Evolutionary conservation across 2,113 vertebrate species (phyloP).

Genomic region (Daboia siamensis): DNA sequence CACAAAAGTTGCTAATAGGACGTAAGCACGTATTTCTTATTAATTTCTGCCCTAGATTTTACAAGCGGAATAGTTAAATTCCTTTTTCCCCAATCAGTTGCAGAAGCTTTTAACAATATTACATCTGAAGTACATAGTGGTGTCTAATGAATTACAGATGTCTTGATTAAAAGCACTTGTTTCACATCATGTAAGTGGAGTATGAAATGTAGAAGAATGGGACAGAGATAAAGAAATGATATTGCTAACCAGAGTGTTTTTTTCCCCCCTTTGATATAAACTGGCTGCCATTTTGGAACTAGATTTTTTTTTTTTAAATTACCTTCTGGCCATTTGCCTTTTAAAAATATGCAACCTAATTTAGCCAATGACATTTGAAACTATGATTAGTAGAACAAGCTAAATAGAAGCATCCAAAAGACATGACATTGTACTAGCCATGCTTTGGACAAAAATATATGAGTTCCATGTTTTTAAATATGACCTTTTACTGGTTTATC

Average conservation of each 20-base stretch:
- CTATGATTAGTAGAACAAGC: too few species aligned
- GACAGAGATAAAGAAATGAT: not conserved
- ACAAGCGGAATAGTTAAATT: conserved; percentile 44
- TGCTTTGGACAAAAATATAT: too few species aligned
- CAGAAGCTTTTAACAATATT: conserved; percentile 57
- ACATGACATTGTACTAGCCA: too few species aligned
- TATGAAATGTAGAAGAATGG: conserved; percentile 39
- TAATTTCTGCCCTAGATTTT: conserved; percentile 26
- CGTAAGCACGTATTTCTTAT: conserved; percentile 40
- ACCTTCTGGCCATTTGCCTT: conserved; percentile 15
- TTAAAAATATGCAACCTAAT: conserved; percentile 22
- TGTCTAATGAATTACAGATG: conserved; percentile 60
- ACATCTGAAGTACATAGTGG: conserved; percentile 59
- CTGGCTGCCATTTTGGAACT: conserved; percentile 6
- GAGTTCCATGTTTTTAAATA: too few species aligned
- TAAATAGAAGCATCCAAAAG: too few species aligned
- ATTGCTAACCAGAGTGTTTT: conserved; percentile 27
- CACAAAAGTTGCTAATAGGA: conserved; percentile 10
- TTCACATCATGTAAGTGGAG: conserved; percentile 56
- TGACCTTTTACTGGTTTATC: too few species aligned
- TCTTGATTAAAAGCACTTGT: conserved; percentile 63
- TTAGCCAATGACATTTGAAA: too few species aligned
- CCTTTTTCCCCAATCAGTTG: conserved; percentile 40
- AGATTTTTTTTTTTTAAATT: conserved; percentile 34
- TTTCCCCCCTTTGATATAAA: conserved; percentile 31